A percentile compares a stretch with the other conserved stretches of the same genome.
These are phyloP conservation scores for Toxotes chatareus DNA, from an alignment of 2,113 vertebrate genomes.

Conservation along the genomic window DNA sequence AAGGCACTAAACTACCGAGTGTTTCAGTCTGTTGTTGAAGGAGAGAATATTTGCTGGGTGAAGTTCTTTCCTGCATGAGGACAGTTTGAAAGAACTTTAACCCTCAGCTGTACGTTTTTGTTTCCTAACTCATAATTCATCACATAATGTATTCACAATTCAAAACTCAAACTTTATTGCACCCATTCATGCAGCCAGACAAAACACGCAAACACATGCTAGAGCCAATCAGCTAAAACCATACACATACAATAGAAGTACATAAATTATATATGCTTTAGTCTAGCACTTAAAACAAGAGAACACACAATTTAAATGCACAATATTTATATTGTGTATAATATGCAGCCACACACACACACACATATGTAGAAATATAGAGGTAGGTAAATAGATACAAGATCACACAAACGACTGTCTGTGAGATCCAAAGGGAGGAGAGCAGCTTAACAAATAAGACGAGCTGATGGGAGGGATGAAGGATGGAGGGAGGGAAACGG, in stretches of 20 bases:
- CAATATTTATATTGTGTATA: too few species aligned
- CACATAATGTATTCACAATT: too few species aligned
- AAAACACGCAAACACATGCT: not conserved
- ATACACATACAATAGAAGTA: not conserved
- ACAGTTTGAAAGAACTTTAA: not conserved
- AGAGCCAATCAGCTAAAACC: not conserved
- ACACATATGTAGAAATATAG: too few species aligned
- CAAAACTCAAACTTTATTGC: not conserved
- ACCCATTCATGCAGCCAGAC: too few species aligned
- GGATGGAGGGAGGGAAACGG: not conserved
- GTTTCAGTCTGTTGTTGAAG: not conserved
- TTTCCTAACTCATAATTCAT: too few species aligned
- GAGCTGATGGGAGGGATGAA: slow-evolving; percentile 30
- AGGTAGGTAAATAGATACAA: too few species aligned
- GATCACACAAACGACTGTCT: not conserved
- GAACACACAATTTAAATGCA: too few species aligned
- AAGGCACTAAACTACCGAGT: not conserved
- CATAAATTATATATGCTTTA: not conserved
- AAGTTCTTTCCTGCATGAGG: not conserved
- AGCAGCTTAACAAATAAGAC: not conserved
- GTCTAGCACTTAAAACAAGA: too few species aligned
- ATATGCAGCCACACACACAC: too few species aligned
- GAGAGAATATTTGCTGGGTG: not conserved
- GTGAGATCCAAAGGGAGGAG: not conserved
- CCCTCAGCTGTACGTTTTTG: too few species aligned